Evolutionary conservation across 2,797 vertebrate genomes (phyloP).

Genomic region (Leptoclinus maculatus): DNA sequence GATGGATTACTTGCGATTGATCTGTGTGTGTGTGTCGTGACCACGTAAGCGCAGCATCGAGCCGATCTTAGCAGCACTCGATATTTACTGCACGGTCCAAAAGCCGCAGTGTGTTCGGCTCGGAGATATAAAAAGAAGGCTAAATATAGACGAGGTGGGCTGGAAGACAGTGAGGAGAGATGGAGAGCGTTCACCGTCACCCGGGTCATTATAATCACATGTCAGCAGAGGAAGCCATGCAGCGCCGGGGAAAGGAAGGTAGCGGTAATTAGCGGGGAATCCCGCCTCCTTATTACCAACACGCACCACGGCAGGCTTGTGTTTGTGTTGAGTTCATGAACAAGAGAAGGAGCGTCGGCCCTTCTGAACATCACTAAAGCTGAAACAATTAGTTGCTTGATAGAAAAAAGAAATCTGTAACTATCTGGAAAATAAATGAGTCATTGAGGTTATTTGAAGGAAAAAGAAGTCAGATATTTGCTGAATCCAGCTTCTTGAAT

Average conservation of each 20-base stretch:
- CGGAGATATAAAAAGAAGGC: conserved; percentile 42
- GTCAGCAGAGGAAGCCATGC: conserved; percentile 45
- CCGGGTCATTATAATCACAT: conserved; percentile 53
- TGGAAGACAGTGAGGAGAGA: conserved; percentile 49
- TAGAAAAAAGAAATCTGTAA: not conserved
- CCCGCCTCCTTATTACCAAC: conserved; percentile 20
- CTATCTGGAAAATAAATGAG: not conserved
- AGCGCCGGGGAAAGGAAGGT: conserved; percentile 21
- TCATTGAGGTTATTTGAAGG: too few relatives aligned
- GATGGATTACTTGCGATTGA: too few relatives aligned
- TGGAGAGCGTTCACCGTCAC: conserved; percentile 33
- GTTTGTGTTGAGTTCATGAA: not conserved
- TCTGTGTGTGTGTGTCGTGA: conserved; percentile 26
- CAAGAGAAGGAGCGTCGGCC: not conserved
- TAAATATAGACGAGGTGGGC: conserved; percentile 77
- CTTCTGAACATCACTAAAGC: not conserved
- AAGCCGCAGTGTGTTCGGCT: conserved; percentile 37
- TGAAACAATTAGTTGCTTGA: accelerated
- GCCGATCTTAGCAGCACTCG: conserved; percentile 22
- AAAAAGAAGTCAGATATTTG: not conserved
- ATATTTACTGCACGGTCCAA: conserved; percentile 46
- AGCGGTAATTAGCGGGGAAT: conserved; percentile 51
- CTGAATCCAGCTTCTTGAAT: not conserved
- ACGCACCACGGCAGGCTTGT: not conserved
- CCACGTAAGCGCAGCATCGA: conserved; percentile 20